Conservation (phyloP, 2,888 invertebrate genomes). For the Eumerus sabulonum region DNA sequence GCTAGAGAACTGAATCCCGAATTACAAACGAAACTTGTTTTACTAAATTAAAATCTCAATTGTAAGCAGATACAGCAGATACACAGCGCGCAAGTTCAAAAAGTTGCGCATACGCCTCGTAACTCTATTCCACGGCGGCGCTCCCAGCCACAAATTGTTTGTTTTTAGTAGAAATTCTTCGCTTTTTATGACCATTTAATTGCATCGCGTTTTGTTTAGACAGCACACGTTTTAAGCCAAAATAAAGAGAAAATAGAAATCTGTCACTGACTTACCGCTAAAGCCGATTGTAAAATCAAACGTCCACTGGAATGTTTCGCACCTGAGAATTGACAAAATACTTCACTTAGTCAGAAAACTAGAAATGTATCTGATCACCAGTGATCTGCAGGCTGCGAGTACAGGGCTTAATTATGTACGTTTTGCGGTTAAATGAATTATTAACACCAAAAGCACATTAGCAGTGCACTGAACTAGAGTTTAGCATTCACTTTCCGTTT, state of each 20-base stretch:
- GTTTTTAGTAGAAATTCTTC: slow-evolving; percentile 21
- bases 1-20: no score
- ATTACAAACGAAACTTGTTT: slow-evolving; percentile 29
- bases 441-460: slow-evolving; percentile 9
- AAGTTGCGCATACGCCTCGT: slow-evolving; percentile 52
- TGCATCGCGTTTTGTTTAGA: slow-evolving; percentile 25
- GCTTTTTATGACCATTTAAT: slow-evolving; percentile 20
- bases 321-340: no score
- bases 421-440: slow-evolving; percentile 62
- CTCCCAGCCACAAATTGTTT: slow-evolving; percentile 32
- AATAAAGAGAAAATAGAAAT: slow-evolving; percentile 20
- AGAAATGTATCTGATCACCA: no score
- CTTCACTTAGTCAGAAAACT: no score
- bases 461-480: slow-evolving; percentile 38
- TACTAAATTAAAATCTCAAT: slow-evolving; percentile 5
- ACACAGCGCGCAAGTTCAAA: slow-evolving; percentile 27
- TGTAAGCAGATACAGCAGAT: slow-evolving; percentile 1
- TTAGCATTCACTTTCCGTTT: slow-evolving; percentile 66
- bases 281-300: neutral
- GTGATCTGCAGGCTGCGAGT: no score
- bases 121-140: neutral
- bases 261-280: slow-evolving; percentile 39
- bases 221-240: slow-evolving; percentile 25
- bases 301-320: slow-evolving; percentile 12
- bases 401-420: no score